Conservation (phyloP, 2,797 vertebrate genomes). For the Myotis findleyi region DNA sequence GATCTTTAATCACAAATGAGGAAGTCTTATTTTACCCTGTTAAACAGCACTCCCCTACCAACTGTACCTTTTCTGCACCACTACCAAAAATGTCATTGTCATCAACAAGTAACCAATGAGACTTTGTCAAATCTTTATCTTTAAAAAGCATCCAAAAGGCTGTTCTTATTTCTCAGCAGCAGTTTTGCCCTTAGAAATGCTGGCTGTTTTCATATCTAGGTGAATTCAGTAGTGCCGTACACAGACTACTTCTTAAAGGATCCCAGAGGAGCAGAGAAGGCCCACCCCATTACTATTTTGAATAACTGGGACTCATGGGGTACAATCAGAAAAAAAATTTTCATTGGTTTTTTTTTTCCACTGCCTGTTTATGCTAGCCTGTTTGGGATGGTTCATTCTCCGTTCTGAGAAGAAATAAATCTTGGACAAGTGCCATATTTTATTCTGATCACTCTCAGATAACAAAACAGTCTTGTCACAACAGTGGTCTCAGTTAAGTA, state of each 20-base stretch:
- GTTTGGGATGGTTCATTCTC: not conserved
- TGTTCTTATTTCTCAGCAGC: conserved; percentile 11
- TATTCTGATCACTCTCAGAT: conserved; percentile 8
- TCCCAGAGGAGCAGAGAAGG: not conserved
- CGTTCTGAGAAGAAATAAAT: conserved; percentile 29
- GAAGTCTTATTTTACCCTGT: conserved; percentile 24
- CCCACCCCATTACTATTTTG: not conserved
- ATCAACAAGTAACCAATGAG: not conserved
- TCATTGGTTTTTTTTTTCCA: not conserved
- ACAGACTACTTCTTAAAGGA: not conserved
- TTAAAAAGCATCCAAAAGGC: conserved; percentile 13
- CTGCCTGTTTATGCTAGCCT: not conserved
- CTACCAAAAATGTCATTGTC: not conserved
- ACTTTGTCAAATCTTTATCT: not conserved
- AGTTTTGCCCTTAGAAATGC: not conserved
- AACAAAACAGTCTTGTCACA: conserved; percentile 16
- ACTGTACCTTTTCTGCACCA: not conserved
- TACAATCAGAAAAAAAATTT: conserved; percentile 10
- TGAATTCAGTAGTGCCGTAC: not conserved
- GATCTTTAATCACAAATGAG: not conserved
- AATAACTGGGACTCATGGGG: not conserved
- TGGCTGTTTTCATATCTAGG: not conserved
- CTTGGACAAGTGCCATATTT: not conserved
- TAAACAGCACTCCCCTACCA: not conserved
- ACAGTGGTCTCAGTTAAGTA: conserved; percentile 3